Evolutionary conservation across 2,113 vertebrate genomes (phyloP).

Genomic region (Coptodon rendalli): DNA sequence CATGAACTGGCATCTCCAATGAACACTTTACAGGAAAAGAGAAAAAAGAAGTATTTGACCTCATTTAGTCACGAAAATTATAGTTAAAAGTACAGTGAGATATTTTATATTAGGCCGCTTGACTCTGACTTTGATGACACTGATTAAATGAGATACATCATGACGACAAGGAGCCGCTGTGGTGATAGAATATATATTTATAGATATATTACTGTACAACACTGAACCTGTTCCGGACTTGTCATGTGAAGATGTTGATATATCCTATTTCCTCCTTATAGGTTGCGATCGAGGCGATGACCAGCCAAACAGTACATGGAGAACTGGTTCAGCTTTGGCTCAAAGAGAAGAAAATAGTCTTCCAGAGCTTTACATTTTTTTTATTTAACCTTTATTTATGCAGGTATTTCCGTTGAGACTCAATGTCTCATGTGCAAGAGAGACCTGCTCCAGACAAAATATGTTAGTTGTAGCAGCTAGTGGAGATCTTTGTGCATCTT

Average conservation of each 20-base stretch:
- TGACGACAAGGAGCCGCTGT: not conserved
- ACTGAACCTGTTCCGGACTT: not conserved
- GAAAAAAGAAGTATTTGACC: accelerated
- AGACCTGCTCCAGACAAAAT: not conserved
- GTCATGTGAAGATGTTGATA: not conserved
- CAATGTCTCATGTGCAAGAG: not conserved
- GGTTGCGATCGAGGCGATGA: not conserved
- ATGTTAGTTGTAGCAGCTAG: not conserved
- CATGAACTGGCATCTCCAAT: accelerated
- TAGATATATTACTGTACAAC: not conserved
- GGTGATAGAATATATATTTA: accelerated
- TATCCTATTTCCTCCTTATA: not conserved
- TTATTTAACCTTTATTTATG: not conserved
- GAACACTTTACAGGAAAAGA: not conserved
- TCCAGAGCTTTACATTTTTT: not conserved
- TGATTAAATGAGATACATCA: not conserved
- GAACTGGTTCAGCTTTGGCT: not conserved
- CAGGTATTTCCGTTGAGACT: not conserved
- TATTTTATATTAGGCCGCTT: not conserved
- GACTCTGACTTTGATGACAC: accelerated
- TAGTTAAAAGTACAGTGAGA: not conserved
- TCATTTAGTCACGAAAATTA: not conserved
- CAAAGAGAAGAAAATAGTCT: accelerated
- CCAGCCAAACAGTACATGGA: not conserved
- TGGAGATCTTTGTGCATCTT: not conserved